These are phyloP conservation scores for Hydra vulgaris DNA, from an alignment of 30 jellyfish, hydroid and myxozoan species.

Conservation along the genomic window DNA sequence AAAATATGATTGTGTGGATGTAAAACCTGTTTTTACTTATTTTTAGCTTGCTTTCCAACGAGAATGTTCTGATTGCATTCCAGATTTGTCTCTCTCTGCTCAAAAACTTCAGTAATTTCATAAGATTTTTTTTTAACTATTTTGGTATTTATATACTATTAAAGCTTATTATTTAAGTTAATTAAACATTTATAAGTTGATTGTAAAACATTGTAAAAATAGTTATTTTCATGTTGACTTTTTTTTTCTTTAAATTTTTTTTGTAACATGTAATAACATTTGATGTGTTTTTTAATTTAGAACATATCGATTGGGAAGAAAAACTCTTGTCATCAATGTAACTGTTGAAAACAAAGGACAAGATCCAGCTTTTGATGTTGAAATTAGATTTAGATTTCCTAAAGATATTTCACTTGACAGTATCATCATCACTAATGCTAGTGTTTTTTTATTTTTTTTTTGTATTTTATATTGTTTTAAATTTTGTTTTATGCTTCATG, in stretches of 20 bases:
- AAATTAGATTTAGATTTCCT: constrained; percentile 34
- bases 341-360: constrained; percentile 41
- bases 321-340: constrained; percentile 23
- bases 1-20: too few species aligned
- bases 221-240: too few species aligned
- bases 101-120: constrained; percentile 21
- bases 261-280: too few species aligned
- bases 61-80: constrained; percentile 74
- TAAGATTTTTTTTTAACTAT: background rate
- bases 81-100: constrained; percentile 39
- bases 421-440: background rate
- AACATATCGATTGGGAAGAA: constrained; percentile 57
- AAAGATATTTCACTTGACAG: constrained; percentile 25
- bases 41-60: constrained; percentile 55
- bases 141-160: too few species aligned
- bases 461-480: background rate
- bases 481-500: too few species aligned
- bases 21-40: too few species aligned
- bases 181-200: too few species aligned
- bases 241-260: too few species aligned
- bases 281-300: constrained; percentile 23
- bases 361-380: constrained; percentile 67
- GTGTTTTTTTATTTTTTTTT: background rate
- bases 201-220: too few species aligned
- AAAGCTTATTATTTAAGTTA: too few species aligned